These are phyloP conservation scores for Cantharis rustica DNA, from an alignment of 2,888 invertebrate genomes.

Conservation along the genomic window DNA sequence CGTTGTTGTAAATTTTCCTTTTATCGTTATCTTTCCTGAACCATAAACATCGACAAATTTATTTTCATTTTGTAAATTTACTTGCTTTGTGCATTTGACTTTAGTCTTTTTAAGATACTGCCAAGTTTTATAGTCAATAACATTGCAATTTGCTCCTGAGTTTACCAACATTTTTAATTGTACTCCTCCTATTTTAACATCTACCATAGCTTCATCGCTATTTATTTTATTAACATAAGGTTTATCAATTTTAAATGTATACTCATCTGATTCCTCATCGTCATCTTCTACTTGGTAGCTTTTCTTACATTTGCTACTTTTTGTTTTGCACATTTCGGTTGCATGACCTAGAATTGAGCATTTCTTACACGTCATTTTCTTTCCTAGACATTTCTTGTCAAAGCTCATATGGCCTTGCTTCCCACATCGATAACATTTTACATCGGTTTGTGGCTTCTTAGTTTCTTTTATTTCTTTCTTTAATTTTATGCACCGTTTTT, in stretches of 20 bases:
- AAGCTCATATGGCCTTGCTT: not conserved
- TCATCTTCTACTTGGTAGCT: not conserved
- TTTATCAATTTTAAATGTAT: not conserved
- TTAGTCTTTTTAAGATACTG: not conserved
- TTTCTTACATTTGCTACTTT: not conserved
- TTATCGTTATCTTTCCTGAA: not conserved
- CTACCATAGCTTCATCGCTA: not conserved
- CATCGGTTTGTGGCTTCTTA: not conserved
- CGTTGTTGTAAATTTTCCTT: constrained; percentile 8
- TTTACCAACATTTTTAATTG: not conserved
- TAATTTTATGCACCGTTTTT: not conserved
- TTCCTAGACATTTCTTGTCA: not conserved
- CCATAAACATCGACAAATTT: not conserved
- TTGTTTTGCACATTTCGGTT: not conserved
- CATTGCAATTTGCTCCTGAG: not conserved
- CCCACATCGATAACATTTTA: not conserved
- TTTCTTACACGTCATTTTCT: not conserved
- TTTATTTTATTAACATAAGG: not conserved
- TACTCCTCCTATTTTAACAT: not conserved
- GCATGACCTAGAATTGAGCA: not conserved
- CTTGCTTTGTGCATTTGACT: not conserved
- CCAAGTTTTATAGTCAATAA: not conserved
- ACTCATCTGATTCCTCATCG: not conserved
- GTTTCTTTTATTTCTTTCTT: not conserved
- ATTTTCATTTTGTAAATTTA: not conserved